phyloP scores from a whole-genome alignment of 2,113 vertebrate genomes.

The Triplophysa rosa region DNA sequence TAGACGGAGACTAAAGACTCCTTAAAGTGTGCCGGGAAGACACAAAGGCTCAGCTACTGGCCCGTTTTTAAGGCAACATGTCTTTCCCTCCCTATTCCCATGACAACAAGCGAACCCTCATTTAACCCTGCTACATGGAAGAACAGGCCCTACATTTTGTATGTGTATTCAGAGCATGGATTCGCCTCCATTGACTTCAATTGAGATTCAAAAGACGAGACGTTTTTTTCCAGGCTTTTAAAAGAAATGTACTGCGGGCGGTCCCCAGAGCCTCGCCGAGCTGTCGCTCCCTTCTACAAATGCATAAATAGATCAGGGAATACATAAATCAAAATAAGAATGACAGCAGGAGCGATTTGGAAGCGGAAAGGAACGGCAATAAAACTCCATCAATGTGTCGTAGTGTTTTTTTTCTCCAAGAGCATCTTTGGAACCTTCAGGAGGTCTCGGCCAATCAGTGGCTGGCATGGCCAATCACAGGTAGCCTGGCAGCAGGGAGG shows the following conservation, averaged over 20 bases:
- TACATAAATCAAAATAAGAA: constrained; percentile 81
- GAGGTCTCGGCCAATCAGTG: constrained; percentile 70
- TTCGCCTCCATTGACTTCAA: constrained; percentile 41
- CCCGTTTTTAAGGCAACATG: constrained; percentile 38
- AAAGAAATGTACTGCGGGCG: constrained; percentile 74
- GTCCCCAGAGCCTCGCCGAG: constrained; percentile 64
- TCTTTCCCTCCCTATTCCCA: constrained; percentile 45
- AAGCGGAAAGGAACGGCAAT: constrained; percentile 71
- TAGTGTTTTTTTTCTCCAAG: constrained; percentile 42
- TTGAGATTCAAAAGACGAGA: constrained; percentile 53
- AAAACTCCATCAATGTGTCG: constrained; percentile 76
- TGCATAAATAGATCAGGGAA: constrained; percentile 81
- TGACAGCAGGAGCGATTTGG: constrained; percentile 77
- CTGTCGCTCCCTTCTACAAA: constrained; percentile 61
- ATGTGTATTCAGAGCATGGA: constrained; percentile 46
- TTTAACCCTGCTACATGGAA: constrained; percentile 47
- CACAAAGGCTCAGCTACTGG: not conserved
- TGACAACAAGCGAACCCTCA: constrained; percentile 45
- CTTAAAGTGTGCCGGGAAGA: not conserved
- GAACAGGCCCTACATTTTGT: constrained; percentile 51
- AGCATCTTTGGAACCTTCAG: constrained; percentile 66
- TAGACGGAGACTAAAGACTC: constrained; percentile 9
- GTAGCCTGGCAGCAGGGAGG: constrained; percentile 69
- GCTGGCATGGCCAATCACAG: constrained; percentile 72
- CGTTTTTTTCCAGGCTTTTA: constrained; percentile 66